A percentile compares a stretch with the other conserved stretches of the same genome.
Evolutionary conservation across 2,797 vertebrate species (phyloP).

Genomic region (Spheniscus humboldti): DNA sequence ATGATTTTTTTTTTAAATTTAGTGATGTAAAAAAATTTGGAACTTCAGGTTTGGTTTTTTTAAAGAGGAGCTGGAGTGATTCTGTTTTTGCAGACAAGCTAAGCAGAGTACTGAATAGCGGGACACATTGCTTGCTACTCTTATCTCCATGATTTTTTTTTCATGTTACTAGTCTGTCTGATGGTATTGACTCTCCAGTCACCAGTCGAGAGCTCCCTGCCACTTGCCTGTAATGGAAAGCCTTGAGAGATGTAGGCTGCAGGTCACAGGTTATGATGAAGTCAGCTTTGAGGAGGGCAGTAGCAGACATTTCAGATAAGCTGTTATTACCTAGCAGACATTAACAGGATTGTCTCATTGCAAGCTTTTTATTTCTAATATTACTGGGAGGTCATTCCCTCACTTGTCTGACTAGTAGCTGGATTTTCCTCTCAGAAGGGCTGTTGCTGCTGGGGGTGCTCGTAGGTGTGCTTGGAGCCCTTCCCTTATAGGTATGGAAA

Average conservation of each 20-base stretch:
- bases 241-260: neutral
- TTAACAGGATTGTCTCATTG: neutral
- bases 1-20: neutral
- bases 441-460: neutral
- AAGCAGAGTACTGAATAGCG: neutral
- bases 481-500: neutral
- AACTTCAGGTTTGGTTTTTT: neutral
- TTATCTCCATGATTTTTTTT: neutral
- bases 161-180: neutral
- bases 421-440: accelerated
- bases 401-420: neutral
- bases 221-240: neutral
- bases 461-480: neutral
- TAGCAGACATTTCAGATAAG: neutral
- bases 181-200: neutral
- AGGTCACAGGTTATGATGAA: neutral
- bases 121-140: neutral
- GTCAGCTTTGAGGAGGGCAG: neutral
- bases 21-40: neutral
- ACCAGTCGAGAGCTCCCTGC: neutral
- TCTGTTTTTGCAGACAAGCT: neutral
- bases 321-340: neutral
- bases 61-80: neutral
- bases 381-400: neutral
- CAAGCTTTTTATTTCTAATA: neutral